Evolutionary conservation across 1,140 invertebrate species (phyloP).

Genomic region (Triops cancriformis): DNA sequence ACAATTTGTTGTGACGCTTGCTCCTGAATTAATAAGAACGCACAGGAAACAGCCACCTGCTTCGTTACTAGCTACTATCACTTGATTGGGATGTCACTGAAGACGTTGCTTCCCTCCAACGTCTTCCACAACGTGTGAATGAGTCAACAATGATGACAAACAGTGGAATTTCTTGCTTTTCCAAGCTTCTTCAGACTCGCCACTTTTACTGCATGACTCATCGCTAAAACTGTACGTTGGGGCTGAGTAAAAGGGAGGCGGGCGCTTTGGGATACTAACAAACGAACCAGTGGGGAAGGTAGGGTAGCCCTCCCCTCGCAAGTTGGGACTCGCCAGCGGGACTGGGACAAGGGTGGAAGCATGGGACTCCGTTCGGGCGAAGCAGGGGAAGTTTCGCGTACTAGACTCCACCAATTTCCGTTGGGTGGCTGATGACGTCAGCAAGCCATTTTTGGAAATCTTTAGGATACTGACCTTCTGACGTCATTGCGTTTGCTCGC

Average conservation of each 20-base stretch:
- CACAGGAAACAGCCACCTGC: neutral
- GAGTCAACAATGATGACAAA: conserved; percentile 14
- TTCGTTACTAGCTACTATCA: neutral
- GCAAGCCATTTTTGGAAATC: neutral
- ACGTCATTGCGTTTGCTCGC: neutral
- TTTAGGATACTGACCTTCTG: neutral
- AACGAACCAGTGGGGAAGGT: neutral
- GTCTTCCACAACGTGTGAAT: neutral
- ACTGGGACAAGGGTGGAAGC: neutral
- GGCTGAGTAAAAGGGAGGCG: neutral
- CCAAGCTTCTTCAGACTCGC: neutral
- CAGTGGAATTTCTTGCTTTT: neutral
- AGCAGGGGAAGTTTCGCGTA: neutral
- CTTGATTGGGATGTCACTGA: neutral
- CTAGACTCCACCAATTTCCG: neutral
- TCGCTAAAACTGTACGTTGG: neutral
- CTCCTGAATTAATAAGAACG: neutral
- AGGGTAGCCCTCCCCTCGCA: neutral
- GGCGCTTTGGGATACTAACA: neutral
- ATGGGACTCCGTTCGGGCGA: neutral
- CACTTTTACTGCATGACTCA: conserved; percentile 10
- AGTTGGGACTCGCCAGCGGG: neutral
- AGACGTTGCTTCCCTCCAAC: neutral
- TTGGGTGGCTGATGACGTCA: neutral
- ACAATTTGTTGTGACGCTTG: neutral